These are phyloP conservation scores for Sebastes steindachneri DNA, from an alignment of 2,797 vertebrate species.

Conservation along the genomic window DNA sequence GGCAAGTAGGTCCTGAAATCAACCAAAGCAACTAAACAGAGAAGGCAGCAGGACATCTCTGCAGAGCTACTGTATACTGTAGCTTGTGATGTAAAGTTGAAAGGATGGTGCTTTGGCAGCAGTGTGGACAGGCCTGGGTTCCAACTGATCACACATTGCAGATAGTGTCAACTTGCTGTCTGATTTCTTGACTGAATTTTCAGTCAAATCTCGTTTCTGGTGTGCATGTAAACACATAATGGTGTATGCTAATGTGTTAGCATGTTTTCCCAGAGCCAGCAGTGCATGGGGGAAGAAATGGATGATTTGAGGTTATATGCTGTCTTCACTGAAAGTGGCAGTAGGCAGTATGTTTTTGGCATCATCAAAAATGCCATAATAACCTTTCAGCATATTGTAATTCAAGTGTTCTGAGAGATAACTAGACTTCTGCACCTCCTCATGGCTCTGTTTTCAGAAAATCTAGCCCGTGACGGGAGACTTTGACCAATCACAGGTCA, in stretches of 20 bases:
- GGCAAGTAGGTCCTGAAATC: not conserved
- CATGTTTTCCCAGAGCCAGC: not conserved
- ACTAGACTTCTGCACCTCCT: too few species aligned
- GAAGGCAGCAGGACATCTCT: not conserved
- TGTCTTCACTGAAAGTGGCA: not conserved
- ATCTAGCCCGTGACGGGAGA: too few species aligned
- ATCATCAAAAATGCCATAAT: too few species aligned
- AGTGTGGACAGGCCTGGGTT: not conserved
- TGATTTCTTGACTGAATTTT: not conserved
- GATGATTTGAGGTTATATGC: not conserved
- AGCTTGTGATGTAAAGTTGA: not conserved
- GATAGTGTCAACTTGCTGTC: not conserved
- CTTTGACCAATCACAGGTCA: too few species aligned
- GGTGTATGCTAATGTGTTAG: not conserved
- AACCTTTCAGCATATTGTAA: too few species aligned
- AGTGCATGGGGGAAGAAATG: not conserved
- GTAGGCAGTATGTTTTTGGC: too few species aligned
- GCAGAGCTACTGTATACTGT: not conserved
- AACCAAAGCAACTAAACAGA: not conserved
- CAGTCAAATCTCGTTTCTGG: not conserved
- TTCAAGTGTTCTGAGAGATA: too few species aligned
- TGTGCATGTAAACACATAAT: not conserved
- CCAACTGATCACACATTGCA: not conserved
- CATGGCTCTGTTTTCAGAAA: too few species aligned
- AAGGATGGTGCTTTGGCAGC: not conserved